Evolutionary conservation across 2,888 invertebrate species (phyloP).

Genomic region (Heteromurus nitidus): DNA sequence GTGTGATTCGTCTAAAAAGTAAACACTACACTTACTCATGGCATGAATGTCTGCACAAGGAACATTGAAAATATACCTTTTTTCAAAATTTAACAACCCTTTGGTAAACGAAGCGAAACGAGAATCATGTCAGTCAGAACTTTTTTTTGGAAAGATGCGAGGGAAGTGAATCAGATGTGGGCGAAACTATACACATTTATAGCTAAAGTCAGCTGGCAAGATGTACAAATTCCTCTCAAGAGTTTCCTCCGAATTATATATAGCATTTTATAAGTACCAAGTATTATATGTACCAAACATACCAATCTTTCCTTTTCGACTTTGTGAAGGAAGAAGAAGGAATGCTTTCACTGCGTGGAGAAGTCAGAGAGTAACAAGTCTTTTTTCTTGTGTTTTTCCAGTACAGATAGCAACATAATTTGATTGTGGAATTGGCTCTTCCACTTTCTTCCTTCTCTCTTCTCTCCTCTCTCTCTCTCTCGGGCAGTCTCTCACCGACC

Average conservation of each 20-base stretch:
- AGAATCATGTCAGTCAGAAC: constrained; percentile 36
- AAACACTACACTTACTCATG: background rate
- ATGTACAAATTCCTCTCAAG: too few relatives aligned
- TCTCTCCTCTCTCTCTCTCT: constrained; percentile 13
- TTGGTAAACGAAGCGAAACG: constrained; percentile 65
- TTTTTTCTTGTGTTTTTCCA: constrained; percentile 55
- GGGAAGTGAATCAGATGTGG: too few relatives aligned
- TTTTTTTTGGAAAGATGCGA: constrained; percentile 11
- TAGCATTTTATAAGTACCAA: too few relatives aligned
- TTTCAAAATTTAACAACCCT: constrained; percentile 39
- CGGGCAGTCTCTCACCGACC: constrained; percentile 17
- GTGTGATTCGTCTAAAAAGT: background rate
- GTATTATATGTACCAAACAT: too few relatives aligned
- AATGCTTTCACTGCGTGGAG: too few relatives aligned
- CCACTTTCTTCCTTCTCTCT: constrained; percentile 32
- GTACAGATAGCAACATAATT: constrained; percentile 63
- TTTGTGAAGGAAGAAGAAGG: constrained; percentile 18
- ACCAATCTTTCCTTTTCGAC: too few relatives aligned
- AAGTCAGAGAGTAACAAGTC: too few relatives aligned
- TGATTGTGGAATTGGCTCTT: constrained; percentile 65
- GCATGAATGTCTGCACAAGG: background rate
- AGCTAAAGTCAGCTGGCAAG: too few relatives aligned
- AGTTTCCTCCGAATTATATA: too few relatives aligned
- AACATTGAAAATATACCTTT: background rate
- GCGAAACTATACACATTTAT: too few relatives aligned